Conservation (phyloP, 2,797 vertebrate genomes). For the Enteromius trimaculatus region DNA sequence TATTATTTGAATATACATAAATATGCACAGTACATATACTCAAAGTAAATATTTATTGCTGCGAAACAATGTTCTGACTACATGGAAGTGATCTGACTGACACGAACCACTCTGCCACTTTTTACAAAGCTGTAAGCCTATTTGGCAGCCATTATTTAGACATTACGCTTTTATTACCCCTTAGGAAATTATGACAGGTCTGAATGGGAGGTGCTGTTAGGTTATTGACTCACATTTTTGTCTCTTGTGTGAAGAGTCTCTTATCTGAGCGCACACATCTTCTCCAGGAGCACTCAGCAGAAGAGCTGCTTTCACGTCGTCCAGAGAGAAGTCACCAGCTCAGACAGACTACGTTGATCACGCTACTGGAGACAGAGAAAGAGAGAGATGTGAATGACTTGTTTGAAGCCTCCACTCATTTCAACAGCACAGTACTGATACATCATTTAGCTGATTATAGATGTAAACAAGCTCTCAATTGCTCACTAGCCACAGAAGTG, state of each 20-base stretch:
- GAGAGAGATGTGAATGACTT: not conserved
- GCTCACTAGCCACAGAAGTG: not conserved
- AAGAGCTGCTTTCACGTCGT: constrained; percentile 50
- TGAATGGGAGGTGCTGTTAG: constrained; percentile 1
- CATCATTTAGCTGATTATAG: not conserved
- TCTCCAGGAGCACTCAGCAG: constrained; percentile 56
- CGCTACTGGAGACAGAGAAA: constrained; percentile 32
- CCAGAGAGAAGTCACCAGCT: constrained; percentile 45
- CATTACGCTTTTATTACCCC: not conserved
- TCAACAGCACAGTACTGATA: not conserved
- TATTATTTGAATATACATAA: too few relatives aligned
- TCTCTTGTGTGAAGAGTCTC: constrained; percentile 49
- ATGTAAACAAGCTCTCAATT: not conserved
- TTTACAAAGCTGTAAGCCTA: not conserved
- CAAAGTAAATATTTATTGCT: not conserved
- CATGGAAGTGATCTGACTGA: not conserved
- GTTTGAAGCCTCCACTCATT: constrained; percentile 12
- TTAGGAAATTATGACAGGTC: constrained; percentile 4
- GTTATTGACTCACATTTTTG: constrained; percentile 55
- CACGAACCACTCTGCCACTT: not conserved
- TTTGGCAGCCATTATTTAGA: not conserved
- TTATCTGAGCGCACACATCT: constrained; percentile 61
- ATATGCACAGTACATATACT: too few relatives aligned
- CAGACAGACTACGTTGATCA: constrained; percentile 15
- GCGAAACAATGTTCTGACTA: not conserved